Evolutionary conservation across 2,113 vertebrate species (phyloP).

Genomic region (Merops nubicus): DNA sequence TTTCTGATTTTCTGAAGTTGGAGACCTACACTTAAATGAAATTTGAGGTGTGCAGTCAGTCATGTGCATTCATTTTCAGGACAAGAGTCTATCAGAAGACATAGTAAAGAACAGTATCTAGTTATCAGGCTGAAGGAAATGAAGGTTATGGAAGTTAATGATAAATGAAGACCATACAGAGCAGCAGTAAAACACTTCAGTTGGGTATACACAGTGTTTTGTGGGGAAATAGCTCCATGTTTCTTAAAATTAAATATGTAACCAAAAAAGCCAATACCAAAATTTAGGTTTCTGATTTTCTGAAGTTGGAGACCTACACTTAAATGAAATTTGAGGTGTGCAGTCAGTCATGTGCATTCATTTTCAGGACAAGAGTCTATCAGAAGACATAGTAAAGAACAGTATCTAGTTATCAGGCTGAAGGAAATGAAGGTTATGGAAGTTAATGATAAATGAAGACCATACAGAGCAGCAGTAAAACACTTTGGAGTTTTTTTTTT

Average conservation of each 20-base stretch:
- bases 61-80: fast-evolving
- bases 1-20: background rate
- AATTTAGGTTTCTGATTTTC: background rate
- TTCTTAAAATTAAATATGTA: background rate
- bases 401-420: background rate
- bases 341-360: fast-evolving
- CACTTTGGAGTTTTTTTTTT: background rate
- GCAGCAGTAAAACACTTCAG: background rate
- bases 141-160: background rate
- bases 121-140: background rate
- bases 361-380: background rate
- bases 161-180: background rate
- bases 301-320: background rate
- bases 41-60: background rate
- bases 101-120: background rate
- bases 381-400: background rate
- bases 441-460: background rate
- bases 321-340: background rate
- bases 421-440: background rate
- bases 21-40: background rate
- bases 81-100: background rate
- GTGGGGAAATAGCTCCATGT: background rate
- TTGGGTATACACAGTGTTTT: background rate
- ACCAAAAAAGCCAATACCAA: background rate
- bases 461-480: background rate